Evolutionary conservation across 2,797 vertebrate genomes (phyloP), one percentile per base, ranked within the genome.

Genomic region (Sebastes vulpes): DNA sequence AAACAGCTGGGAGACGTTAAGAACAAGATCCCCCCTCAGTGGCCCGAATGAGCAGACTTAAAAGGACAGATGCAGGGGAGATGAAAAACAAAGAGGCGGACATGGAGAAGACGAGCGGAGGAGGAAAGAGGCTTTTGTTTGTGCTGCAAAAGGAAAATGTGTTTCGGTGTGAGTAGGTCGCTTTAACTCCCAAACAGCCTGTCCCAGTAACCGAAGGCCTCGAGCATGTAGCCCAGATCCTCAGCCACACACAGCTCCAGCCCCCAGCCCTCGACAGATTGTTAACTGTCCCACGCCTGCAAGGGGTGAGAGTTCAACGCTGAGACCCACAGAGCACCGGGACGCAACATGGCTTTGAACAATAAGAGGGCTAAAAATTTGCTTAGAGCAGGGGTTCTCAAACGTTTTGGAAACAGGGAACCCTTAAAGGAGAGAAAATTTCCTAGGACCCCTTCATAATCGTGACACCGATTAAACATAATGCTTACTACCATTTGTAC

Each of bases 1-100:
- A 65, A 82, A 81, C 92, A 93, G 89, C 91, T 93, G 92, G 86
- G 59, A 91, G 57, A 86, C 25, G 80, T 93, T 85, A 86, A 46
- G 69, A 69, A 35, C 32, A 26, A 77, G 84, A 84, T 69, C 72
- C 65, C 67, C 79, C 74, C 67, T 79, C 48, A 23, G 70, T 52
- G 86, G 73, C 58, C 14, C 5, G 78, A 77, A 87, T 86, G 77
- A 91, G 82, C 1, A 20, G 66, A 38, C 80, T 46, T 65, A 6
- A 82, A 73, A 69, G 73, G 68, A 75, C 68, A 63, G 50, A 75
- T 81, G 59, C 9, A 59, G 63, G 63, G 60, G 65, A 57, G 70
- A 76, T 81, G 68, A 77, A 81, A 85, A 53, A 54, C 56, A 79
- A 77, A 63, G 60, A 79, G 71, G 60, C 9, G n/a, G 72, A 75